Evolutionary conservation across 1,140 invertebrate genomes (phyloP), one percentile per base, ranked within the genome.

Genomic region (Bemisia tabaci): DNA sequence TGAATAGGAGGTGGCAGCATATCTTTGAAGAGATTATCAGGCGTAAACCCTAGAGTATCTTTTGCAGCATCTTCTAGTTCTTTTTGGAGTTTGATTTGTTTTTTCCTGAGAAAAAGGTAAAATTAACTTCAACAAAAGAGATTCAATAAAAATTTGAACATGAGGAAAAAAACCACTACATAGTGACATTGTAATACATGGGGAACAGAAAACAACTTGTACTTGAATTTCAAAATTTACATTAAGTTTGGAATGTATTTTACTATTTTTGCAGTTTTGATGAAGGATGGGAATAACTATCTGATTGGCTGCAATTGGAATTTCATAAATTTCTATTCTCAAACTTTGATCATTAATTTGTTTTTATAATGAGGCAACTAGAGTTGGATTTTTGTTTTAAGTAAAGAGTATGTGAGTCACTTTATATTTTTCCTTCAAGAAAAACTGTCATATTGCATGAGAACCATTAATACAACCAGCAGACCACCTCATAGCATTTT

Each of bases 21-120:
- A 74, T 86, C 84, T 65, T 64, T 69, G 24, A 70, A n/a, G 17
- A 75, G 58, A 39, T 76, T 74, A 72, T 84, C 83, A 2, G 81
- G 79, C 67, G 79, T 82, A 59, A 81, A 68, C 22, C 79, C 78
- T 70, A 80, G 77, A 22, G 81, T 82, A 69, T 91, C 88, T 72
- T 80, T 82, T 11, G 91, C 92, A 21, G 94, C 94, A 75, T 97
- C 94, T 79, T 94, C 92, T 26, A 98, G 79, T 72, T 97, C 92
- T 77, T 91, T 89, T 75, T 90, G 87, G 74, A 96, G 82, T 78
- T 88, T 90, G 64, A 88, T 89, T 77, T 91, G 90, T 75, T 87
- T 84, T 80, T 91, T 90, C 77, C 91, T 94, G 80, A n/a, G 84
- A 70, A 66, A 65, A 62, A 59, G 67, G 59, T 58, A 63, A 48